A percentile compares a stretch with the other conserved stretches of the same genome.
Conservation (phyloP, 2,113 vertebrate species). For the Camelus bactrianus region DNA sequence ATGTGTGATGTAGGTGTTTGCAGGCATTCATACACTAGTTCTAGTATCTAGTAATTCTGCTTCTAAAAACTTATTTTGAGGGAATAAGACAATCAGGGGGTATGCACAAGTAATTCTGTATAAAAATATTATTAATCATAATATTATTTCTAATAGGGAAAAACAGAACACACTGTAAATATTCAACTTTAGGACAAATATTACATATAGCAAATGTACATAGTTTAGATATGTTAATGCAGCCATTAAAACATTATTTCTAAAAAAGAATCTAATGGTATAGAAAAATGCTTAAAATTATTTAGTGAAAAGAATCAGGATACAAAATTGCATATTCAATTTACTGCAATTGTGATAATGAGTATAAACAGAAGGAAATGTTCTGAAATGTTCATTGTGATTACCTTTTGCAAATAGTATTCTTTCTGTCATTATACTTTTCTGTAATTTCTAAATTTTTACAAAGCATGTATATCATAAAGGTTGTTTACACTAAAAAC, state of each 20-base stretch:
- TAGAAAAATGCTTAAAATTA: slow-evolving; percentile 56
- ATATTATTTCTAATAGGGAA: slow-evolving; percentile 43
- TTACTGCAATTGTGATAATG: slow-evolving; percentile 34
- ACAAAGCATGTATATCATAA: slow-evolving; percentile 32
- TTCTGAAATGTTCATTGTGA: background rate
- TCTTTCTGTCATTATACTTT: slow-evolving; percentile 55
- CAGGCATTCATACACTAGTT: background rate
- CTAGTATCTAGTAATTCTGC: slow-evolving; percentile 16
- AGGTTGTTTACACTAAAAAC: slow-evolving; percentile 20
- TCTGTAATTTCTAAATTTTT: slow-evolving; percentile 36
- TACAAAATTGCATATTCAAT: slow-evolving; percentile 52
- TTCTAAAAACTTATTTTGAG: slow-evolving; percentile 37
- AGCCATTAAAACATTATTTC: slow-evolving; percentile 22
- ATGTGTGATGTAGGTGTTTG: background rate
- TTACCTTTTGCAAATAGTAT: slow-evolving; percentile 54
- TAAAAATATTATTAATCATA: slow-evolving; percentile 43
- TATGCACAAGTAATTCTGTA: slow-evolving; percentile 15
- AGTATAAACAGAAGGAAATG: slow-evolving; percentile 34
- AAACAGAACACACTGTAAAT: slow-evolving; percentile 22
- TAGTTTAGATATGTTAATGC: slow-evolving; percentile 25
- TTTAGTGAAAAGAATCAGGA: slow-evolving; percentile 39
- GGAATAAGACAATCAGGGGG: slow-evolving; percentile 26
- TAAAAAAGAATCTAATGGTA: slow-evolving; percentile 44
- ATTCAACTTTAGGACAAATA: background rate
- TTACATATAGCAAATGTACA: background rate